Percentiles rank a stretch among this genome's conserved stretches.
Evolutionary conservation across 2,113 vertebrate genomes (phyloP).

Genomic region (Plectropomus leopardus): DNA sequence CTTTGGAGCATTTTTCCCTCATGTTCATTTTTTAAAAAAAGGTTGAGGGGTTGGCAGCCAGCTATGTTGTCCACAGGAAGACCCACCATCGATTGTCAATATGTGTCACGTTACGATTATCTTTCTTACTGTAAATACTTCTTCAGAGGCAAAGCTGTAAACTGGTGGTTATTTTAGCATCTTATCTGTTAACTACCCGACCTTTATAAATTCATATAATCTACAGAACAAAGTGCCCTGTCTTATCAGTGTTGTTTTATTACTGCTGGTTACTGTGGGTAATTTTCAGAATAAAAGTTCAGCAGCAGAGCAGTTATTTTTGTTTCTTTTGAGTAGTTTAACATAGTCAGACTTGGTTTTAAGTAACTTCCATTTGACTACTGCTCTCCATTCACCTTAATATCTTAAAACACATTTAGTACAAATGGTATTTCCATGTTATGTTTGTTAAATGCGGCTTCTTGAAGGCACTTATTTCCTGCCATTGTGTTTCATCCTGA

Average conservation of each 20-base stretch:
- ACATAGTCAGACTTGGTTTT: not conserved
- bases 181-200: conserved; percentile 43
- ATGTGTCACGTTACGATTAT: not conserved
- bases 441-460: not conserved
- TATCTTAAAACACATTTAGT: not conserved
- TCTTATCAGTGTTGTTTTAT: conserved; percentile 47
- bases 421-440: not conserved
- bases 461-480: not conserved
- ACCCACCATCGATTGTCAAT: too few relatives aligned
- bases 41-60: too few relatives aligned
- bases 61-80: too few relatives aligned
- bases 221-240: conserved; percentile 56
- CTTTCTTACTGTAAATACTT: not conserved
- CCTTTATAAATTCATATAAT: conserved; percentile 40
- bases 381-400: too few relatives aligned
- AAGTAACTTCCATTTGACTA: not conserved
- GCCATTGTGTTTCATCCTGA: not conserved
- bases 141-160: conserved; percentile 13
- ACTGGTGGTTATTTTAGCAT: conserved; percentile 17
- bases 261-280: not conserved
- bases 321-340: not conserved
- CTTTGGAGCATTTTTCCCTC: too few relatives aligned
- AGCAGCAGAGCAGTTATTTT: not conserved
- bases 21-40: too few relatives aligned
- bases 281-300: not conserved